Evolutionary conservation across 2,113 vertebrate species (phyloP).

Genomic region (Trogon melanurus): DNA sequence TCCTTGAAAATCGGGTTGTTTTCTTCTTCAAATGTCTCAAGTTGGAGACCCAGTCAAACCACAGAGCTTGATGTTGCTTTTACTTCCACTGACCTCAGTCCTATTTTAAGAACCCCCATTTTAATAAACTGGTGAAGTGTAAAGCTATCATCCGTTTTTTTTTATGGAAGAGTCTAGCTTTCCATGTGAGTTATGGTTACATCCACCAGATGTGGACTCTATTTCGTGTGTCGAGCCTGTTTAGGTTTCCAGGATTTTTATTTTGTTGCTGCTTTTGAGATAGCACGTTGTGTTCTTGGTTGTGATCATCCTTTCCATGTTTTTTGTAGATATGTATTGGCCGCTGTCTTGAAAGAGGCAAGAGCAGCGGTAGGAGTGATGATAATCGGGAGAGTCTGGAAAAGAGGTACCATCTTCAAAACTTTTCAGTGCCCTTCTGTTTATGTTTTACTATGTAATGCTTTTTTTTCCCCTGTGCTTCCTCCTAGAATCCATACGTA

Average conservation of each 20-base stretch:
- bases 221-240: conserved; percentile 14
- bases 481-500: conserved; percentile 92
- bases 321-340: conserved; percentile 86
- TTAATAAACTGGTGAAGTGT: conserved; percentile 36
- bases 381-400: conserved; percentile 96
- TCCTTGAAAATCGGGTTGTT: not conserved
- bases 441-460: not conserved
- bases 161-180: conserved; percentile 21
- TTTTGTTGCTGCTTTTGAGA: conserved; percentile 2
- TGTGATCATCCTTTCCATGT: not conserved
- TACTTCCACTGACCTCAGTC: not conserved
- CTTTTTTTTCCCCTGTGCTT: not conserved
- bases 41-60: not conserved
- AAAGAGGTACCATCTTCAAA: conserved; percentile 84
- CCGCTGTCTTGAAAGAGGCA: conserved; percentile 93
- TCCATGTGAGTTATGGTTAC: not conserved
- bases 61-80: not conserved
- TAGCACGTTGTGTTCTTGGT: not conserved
- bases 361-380: conserved; percentile 93
- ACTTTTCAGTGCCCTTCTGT: not conserved
- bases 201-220: not conserved
- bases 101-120: not conserved
- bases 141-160: conserved; percentile 49
- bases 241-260: not conserved
- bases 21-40: not conserved